Base-by-base conservation (phyloP, 2,113 vertebrate genomes). In the Plecturocebus donacophilus region DNA sequence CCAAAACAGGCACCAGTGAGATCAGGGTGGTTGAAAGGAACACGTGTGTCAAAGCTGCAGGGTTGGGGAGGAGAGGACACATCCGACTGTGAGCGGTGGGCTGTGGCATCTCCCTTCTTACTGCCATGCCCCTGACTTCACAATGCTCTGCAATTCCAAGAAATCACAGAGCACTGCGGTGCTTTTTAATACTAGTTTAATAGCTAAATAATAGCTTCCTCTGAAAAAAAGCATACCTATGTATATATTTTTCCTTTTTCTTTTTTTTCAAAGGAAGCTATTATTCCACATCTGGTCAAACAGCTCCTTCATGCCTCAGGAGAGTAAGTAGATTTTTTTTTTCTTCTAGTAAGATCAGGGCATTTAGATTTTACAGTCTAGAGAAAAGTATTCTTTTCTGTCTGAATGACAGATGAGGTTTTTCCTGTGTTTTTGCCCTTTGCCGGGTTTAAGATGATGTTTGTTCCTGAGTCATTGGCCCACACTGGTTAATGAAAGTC, bases 91-190 rank as follows among this genome's bases (percentile, higher is more conserved):
- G 38, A 6, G 3, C 20, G 3, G 14, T 2, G 23, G 58, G 30
- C 16, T 0, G 0, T 3, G 21, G 6, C 1, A 9, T 11, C 20
- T 27, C 52, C 35, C 5, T 27, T 17, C 58, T 71, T 6, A 13
- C 27, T 40, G 6, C 23, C 8, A 1, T 1, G 0, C 7, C 20
- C 16, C 16, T 1, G 14, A 3, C 17, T 3, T 19, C 4, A 3
- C 0, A 3, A 8, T 0, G 2, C 56, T 32, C 1, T 0, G 49
- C 4, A 3, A 0, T 9, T 49, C 70, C 21, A 11, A 32, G 79
- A 19, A 66, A 6, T 13, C 52, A 1, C 58, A 4, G 27, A 45
- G 5, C 27, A 2, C 12, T 0, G 0, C 20, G 35, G 3, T 6
- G 16, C 12, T 40, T 71, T 47, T 8, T 0, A 3, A 49, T 32